Evolutionary conservation across 1,140 invertebrate species (phyloP).

Genomic region (Bombus soroeensis): DNA sequence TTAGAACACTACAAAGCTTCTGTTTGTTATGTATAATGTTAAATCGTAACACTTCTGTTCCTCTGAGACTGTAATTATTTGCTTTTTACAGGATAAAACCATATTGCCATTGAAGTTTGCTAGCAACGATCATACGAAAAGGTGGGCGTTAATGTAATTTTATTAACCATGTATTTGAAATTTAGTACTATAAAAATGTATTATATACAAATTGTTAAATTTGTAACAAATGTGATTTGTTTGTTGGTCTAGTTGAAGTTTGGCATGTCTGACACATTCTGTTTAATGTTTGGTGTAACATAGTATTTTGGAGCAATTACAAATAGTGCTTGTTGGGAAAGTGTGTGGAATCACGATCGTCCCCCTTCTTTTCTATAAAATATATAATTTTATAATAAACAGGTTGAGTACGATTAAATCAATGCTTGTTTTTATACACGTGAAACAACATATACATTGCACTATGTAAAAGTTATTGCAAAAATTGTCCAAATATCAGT

Average conservation of each 20-base stretch:
- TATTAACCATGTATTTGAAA: not conserved
- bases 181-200: not conserved
- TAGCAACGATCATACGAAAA: constrained; percentile 54
- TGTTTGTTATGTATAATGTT: not conserved
- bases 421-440: constrained; percentile 17
- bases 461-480: not conserved
- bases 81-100: constrained; percentile 76
- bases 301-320: constrained; percentile 64
- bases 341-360: constrained; percentile 47
- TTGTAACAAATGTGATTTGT: constrained; percentile 16
- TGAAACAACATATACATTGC: constrained; percentile 11
- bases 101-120: constrained; percentile 38
- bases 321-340: constrained; percentile 56
- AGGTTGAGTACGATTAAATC: constrained; percentile 67
- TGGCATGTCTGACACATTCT: constrained; percentile 42
- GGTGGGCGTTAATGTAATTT: constrained; percentile 70
- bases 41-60: constrained; percentile 51
- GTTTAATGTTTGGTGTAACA: constrained; percentile 35
- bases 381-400: constrained; percentile 40
- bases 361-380: constrained; percentile 35
- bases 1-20: not conserved
- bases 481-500: not conserved
- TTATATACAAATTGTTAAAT: not conserved
- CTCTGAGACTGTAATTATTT: constrained; percentile 72
- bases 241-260: constrained; percentile 26